Evolutionary conservation across 2,888 invertebrate genomes (phyloP).

Genomic region (Graphium colonna): DNA sequence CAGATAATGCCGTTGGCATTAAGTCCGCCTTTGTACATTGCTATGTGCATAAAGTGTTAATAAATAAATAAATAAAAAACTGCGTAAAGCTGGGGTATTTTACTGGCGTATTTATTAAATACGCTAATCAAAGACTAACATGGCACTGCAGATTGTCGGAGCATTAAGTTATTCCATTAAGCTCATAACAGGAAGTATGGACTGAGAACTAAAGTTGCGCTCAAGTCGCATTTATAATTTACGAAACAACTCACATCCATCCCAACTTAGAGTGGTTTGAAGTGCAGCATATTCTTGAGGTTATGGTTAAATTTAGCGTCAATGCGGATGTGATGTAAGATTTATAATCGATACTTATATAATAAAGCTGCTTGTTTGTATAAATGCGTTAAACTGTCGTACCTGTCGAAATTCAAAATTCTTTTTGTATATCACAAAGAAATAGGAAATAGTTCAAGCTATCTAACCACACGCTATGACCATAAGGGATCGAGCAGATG

Average conservation of each 20-base stretch:
- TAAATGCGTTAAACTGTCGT: neutral
- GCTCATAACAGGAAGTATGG: conserved; percentile 2
- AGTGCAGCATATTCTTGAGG: neutral
- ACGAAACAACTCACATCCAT: neutral
- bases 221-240: conserved; percentile 8
- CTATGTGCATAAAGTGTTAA: too few species aligned
- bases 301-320: neutral
- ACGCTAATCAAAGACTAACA: neutral
- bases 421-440: neutral
- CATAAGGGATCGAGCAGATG: too few species aligned
- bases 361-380: neutral
- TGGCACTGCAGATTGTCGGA: neutral
- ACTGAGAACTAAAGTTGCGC: conserved; percentile 1
- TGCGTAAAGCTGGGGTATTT: too few species aligned
- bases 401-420: neutral
- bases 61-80: too few species aligned
- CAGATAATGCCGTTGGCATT: too few species aligned
- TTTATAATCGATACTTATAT: neutral
- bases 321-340: neutral
- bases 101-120: too few species aligned
- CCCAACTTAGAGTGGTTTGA: neutral
- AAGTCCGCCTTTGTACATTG: too few species aligned
- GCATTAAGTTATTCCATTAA: conserved; percentile 21
- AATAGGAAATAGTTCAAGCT: neutral
- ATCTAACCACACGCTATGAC: too few species aligned